phyloP scores from a whole-genome alignment of 2,797 vertebrate genomes.

The Podarcis siculus region DNA sequence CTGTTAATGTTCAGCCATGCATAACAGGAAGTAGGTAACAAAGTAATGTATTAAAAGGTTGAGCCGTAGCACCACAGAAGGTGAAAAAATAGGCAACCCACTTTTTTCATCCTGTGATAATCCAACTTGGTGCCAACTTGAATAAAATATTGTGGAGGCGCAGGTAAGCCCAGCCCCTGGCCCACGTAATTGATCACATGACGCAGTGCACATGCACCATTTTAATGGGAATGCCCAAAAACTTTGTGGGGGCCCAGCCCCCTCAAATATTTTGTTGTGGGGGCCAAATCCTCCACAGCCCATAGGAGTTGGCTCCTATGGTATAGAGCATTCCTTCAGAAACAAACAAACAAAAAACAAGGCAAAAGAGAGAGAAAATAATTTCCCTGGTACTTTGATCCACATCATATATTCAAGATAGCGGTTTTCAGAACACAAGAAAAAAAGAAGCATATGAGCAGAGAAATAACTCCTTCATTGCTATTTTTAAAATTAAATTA shows the following conservation, averaged over 20 bases:
- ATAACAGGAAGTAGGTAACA: background rate
- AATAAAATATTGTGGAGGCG: too few species aligned
- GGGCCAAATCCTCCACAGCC: too few species aligned
- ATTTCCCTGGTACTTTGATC: background rate
- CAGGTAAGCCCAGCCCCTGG: too few species aligned
- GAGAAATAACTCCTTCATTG: conserved; percentile 19
- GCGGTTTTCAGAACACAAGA: background rate
- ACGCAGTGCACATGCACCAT: too few species aligned
- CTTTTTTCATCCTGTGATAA: background rate
- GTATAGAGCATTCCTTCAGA: background rate
- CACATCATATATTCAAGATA: conserved; percentile 1
- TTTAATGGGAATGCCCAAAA: too few species aligned
- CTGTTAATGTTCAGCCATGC: background rate
- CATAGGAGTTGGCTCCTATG: too few species aligned
- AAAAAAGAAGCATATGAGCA: background rate
- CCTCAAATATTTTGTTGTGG: too few species aligned
- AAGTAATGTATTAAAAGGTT: background rate
- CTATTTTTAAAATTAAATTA: conserved; percentile 24
- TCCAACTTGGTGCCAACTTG: too few species aligned
- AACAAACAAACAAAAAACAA: background rate
- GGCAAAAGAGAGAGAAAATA: conserved; percentile 1
- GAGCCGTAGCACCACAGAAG: background rate
- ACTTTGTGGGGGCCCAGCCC: too few species aligned
- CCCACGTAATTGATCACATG: too few species aligned
- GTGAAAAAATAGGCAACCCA: background rate